These are phyloP conservation scores for Anguilla anguilla DNA, from an alignment of 2,797 vertebrate genomes.

Conservation along the genomic window DNA sequence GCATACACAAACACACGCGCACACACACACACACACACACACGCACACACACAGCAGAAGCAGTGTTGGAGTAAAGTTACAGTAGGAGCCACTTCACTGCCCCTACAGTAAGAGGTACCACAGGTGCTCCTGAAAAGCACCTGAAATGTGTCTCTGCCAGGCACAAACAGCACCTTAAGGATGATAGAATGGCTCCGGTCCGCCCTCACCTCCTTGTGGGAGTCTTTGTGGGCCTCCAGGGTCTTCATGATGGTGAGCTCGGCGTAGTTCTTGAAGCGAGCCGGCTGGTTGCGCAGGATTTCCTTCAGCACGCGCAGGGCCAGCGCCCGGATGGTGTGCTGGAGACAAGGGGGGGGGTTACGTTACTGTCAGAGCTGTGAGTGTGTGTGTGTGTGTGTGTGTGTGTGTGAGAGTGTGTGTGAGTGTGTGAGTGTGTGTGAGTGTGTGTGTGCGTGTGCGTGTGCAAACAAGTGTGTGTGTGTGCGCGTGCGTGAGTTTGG, in stretches of 20 bases:
- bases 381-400: neutral
- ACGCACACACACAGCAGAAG: too few species aligned
- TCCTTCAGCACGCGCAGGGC: constrained; percentile 92
- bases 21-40: neutral
- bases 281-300: constrained; percentile 93
- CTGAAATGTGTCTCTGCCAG: neutral
- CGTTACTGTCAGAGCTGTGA: neutral
- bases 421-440: too few species aligned
- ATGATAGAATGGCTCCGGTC: neutral
- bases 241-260: constrained; percentile 99
- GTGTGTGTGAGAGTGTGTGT: neutral
- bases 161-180: neutral
- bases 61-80: too few species aligned
- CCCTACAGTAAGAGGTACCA: neutral
- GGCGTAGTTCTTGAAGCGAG: constrained; percentile 96
- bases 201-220: constrained; percentile 90
- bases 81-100: neutral
- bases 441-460: neutral
- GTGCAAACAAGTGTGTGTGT: too few species aligned
- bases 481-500: too few species aligned
- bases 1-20: too few species aligned
- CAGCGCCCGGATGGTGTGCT: constrained; percentile 94
- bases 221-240: constrained; percentile 97
- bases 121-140: neutral
- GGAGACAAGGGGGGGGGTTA: neutral